Conservation (phyloP, 1,140 invertebrate species). For the Trichoplusia ni region DNA sequence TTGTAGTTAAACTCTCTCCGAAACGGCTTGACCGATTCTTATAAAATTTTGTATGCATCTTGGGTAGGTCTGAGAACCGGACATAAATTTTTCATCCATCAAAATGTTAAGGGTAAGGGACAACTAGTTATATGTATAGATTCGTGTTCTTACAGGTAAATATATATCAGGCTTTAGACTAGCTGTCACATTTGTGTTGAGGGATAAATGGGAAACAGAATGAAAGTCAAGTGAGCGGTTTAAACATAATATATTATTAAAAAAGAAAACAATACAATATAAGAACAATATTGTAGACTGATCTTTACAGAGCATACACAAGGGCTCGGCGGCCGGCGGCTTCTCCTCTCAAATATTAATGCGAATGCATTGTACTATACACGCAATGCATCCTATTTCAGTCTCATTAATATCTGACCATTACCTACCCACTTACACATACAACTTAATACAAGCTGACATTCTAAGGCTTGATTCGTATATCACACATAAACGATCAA, state of each 20-base stretch:
- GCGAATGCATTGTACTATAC: background rate
- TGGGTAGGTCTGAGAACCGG: no score
- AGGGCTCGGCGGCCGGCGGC: slow-evolving; percentile 30
- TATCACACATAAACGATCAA: no score
- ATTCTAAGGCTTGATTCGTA: no score
- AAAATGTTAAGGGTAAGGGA: no score
- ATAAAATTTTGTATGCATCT: no score
- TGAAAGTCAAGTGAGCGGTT: slow-evolving; percentile 52
- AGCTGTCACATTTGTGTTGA: background rate
- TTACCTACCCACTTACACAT: background rate
- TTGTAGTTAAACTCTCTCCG: no score
- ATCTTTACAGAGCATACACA: slow-evolving; percentile 59
- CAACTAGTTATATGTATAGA: no score
- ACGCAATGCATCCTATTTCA: background rate
- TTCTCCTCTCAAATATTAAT: background rate
- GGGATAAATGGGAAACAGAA: slow-evolving; percentile 15
- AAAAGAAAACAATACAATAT: slow-evolving; percentile 79
- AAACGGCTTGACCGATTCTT: no score
- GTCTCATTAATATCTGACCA: background rate
- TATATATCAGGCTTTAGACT: background rate
- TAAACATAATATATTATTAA: slow-evolving; percentile 80
- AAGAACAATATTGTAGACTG: slow-evolving; percentile 76
- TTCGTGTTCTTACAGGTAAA: no score
- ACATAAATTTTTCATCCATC: no score
- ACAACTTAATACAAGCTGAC: background rate